These are phyloP conservation scores for Drosophila burlai DNA, from an alignment of 1,140 invertebrate genomes.

Conservation along the genomic window DNA sequence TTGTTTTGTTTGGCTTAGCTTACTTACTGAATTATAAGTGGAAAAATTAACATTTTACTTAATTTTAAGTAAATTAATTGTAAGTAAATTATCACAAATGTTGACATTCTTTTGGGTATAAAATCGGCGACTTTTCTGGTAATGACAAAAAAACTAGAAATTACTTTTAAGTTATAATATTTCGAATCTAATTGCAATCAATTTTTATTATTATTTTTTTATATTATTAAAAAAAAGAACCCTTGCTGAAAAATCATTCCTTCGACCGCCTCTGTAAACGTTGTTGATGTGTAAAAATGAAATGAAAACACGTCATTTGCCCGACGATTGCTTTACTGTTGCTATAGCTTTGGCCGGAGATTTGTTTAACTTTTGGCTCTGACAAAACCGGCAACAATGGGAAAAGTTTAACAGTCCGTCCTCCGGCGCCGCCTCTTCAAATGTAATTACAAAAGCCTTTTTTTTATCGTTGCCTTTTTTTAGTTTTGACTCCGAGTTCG, in stretches of 20 bases:
- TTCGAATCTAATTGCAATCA: neutral
- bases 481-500: conserved; percentile 5
- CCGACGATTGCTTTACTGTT: conserved; percentile 46
- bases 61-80: neutral
- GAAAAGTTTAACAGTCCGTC: conserved; percentile 53
- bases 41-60: neutral
- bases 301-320: conserved; percentile 72
- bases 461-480: conserved; percentile 58
- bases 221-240: neutral
- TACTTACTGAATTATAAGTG: neutral
- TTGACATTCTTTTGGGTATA: too few species aligned
- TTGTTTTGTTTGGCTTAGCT: too few species aligned
- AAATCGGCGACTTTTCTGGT: too few species aligned
- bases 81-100: neutral
- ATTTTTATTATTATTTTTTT: neutral
- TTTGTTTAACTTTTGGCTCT: conserved; percentile 67
- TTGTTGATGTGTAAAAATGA: conserved; percentile 38
- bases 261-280: conserved; percentile 2
- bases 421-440: conserved; percentile 38
- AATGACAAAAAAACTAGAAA: too few species aligned
- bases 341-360: conserved; percentile 67
- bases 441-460: conserved; percentile 72
- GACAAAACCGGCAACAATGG: conserved; percentile 56
- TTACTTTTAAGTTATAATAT: neutral
- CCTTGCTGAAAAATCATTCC: neutral